Base-by-base conservation (phyloP, 2,113 vertebrate genomes). In the Oncorhynchus clarkii region DNA sequence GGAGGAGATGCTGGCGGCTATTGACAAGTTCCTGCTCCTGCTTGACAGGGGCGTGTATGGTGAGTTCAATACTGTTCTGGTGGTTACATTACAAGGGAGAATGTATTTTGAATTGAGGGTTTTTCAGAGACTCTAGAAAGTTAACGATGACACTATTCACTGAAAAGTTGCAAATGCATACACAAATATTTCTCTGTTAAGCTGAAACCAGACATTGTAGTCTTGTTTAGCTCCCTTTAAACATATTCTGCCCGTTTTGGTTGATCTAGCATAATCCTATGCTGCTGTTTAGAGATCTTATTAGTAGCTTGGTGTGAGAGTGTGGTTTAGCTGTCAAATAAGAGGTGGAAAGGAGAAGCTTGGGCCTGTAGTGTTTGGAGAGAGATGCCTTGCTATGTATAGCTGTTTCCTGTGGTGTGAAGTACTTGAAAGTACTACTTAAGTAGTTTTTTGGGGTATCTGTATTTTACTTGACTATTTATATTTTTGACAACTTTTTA, bases 21-120 rank as follows among this genome's bases (percentile, higher is more conserved):
- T 95, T 27, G 84, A 91, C 18, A 90, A 59, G 72, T 97, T 96
- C 82, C 88, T 94, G 75, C 92, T 96, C 86, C 93, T 96, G 24
- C 90, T 97, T 27, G 83, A 93, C 79, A 92, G 78, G 82, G 96
- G 96, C 11, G 93, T 95, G 29, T 97, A 96, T 6, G 95, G 96
- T 97, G 83, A 92, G 92, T 39, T 66, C 64, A 13, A 27, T 29
- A 66, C 11, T 66, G 22, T 39, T 31, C 3, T 20, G 13, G 26
- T 5, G 26, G 4, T 66, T 66, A 66, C 60, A 26, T 13, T 22
- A 16, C 26, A 11, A 24, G 11, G 64, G 5, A 66, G n/a, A 34
- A 27, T 27, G n/a, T 24, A 66, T 66, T 66, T 27, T 66, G 64
- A 66, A 29, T 14, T 27, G 9, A 66, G 24, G 26, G 22, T 11